Base-by-base conservation (phyloP, 2,797 vertebrate species). In the Typhlichthys eigenmanni region DNA sequence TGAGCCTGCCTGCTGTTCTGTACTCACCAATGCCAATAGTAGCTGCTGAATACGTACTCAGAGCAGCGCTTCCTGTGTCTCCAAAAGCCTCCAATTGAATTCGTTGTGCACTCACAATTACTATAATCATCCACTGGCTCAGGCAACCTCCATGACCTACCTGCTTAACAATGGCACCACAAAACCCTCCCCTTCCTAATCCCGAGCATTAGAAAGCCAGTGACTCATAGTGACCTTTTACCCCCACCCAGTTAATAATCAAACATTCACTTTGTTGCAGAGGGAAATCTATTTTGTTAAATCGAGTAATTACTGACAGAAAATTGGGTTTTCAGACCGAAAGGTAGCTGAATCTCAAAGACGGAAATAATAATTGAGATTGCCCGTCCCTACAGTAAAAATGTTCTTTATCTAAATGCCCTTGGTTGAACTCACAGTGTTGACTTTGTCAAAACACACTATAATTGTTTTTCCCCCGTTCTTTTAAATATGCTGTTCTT, bases 271-370 rank as follows among this genome's bases (percentile, higher is more conserved):
- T 79, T 19, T 73, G 63, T 73, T 72, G 66, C 38, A 14, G 58
- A 49, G 63, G 60, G 53, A 74, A 77, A 67, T 53, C 60, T 75
- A 71, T 82, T 80, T 58, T 64, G 76, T 63, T 77, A 82, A 85
- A 85, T 71, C 63, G 60, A 79, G 66, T 86, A 82, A 85, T 87
- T 87, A 86, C 80, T 79, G 73, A 64, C 67, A 76, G 76, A 49
- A 74, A 82, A 82, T 74, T 75, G 70, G 66, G 73, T 68, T 49
- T 72, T 72, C 66, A 69, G 16, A 54, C 69, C 75, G 59, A 75
- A 76, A 80, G 75, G 79, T 75, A 84, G 61, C 60, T 53, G 67
- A 54, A 58, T 58, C 69, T 69, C 69, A 79, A 72, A 80, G 66
- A 77, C 71, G 24, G 72, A 62, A 53, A 45, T 34, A 48, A 64